Evolutionary conservation across 2,888 invertebrate genomes (phyloP), one percentile per base, ranked within the genome.

Genomic region (Cephus spinipes): DNA sequence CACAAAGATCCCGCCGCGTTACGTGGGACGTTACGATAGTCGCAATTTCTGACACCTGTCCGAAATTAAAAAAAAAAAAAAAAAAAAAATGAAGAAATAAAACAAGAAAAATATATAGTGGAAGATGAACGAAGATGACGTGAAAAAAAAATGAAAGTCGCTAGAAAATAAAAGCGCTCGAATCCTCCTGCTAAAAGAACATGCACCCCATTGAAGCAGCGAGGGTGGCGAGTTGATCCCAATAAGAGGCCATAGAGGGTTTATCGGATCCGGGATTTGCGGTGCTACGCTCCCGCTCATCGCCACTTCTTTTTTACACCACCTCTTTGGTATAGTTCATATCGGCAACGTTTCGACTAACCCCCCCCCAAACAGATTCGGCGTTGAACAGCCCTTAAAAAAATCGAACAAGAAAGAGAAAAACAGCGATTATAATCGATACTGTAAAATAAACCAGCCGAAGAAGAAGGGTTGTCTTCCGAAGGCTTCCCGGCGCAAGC

Each of bases 181-280:
- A 55, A 55, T 55, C 40, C 40, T 55, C 40, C 40, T 55, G 40
- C 40, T 55, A 55, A 55, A 15, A 6, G 40, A 55, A 55, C 40
- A 55, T 55, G 15, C 40, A 55, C 40, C 40, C 40, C 71, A 68
- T 75, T 78, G 75, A 40, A 71, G 78, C 40, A 78, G 78, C 77
- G 80, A 78, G 79, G 80, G 79, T 73, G 80, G 78, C 75, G 79
- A 83, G 76, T 83, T 82, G 84, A 86, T 88, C 84, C 85, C 86
- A 86, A 88, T 87, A 88, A 85, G 85, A 85, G 85, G 80, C 82
- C 81, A 79, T 86, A 83, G 83, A 82, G 83, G 84, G 87, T 86
- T 88, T 87, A 88, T 87, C 87, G 88, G 86, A 87, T 87, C 84
- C 83, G 76, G 81, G 85, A 85, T 84, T 87, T 86, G 87, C 84